Base-by-base conservation (phyloP, 2,888 invertebrate genomes). In the Sesamia inferens region DNA sequence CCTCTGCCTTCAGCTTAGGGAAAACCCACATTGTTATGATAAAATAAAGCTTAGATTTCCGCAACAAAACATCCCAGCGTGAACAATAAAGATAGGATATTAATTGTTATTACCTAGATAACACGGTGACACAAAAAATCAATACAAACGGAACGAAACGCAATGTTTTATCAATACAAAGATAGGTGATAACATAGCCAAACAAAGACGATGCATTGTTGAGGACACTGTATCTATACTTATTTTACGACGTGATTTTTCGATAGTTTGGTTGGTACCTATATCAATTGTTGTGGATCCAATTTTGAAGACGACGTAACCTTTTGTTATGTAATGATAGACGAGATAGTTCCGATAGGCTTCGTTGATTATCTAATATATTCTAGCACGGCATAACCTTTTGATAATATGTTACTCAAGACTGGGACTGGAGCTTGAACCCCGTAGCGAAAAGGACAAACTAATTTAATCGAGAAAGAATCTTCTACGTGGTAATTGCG, bases 81-180 rank as follows among this genome's bases (percentile, higher is more conserved):
- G 54, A 58, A 22, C 73, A 65, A 79, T 62, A 72, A 47, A 68
- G 11, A 83, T 39, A 39, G 39, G 72, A 72, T 19, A 61, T 64
- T 76, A 83, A 80, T 81, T 81, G 71, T 68, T 72, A 78, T 74
- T 44, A 74, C 65, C 71, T 24, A 68, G 84, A 84, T 86, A 84
- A 86, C 72, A 51, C n/a, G 51, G 39, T 86, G 72, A 81, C 81
- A 78, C 73, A 68, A 86, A 84, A 81, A 82, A 81, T 81, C 82
- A 84, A 82, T 84, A 84, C 63, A 67, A 63, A 55, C 47, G 58
- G 31, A 65, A 58, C 59, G 48, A n/a, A 68, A 65, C 71, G 47
- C 71, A 44, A 58, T 76, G 84, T 82, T 65, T 82, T 84, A 82
- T 82, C 81, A 70, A 81, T 72, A 67, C 11, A 2, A 31, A 55